These are phyloP conservation scores for Larimichthys crocea DNA, from an alignment of 2,113 vertebrate species.

Conservation along the genomic window DNA sequence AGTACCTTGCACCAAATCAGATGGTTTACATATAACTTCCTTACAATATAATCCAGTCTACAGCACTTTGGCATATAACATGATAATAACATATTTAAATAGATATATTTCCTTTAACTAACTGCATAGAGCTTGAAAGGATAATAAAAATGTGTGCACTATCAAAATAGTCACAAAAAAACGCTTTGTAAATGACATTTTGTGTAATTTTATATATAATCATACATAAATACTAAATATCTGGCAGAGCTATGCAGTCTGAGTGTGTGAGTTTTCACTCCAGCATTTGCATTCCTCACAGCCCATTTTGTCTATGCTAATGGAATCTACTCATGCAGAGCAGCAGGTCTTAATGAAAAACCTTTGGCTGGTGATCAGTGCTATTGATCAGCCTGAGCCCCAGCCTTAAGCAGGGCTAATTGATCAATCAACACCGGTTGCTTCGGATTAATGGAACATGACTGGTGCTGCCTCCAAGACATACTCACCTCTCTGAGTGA, in stretches of 20 bases:
- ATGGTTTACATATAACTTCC: neutral
- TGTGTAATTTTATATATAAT: neutral
- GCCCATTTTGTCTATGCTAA: slow-evolving; percentile 73
- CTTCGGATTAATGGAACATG: slow-evolving; percentile 77
- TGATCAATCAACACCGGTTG: slow-evolving; percentile 80
- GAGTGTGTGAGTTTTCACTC: neutral
- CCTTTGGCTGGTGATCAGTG: slow-evolving; percentile 75
- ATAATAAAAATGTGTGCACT: neutral
- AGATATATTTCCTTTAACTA: neutral
- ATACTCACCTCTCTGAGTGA: slow-evolving; percentile 45
- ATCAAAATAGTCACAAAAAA: neutral
- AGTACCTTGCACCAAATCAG: neutral
- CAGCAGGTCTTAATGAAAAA: slow-evolving; percentile 80
- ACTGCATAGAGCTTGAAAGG: neutral
- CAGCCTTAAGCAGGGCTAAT: slow-evolving; percentile 79
- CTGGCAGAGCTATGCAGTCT: neutral
- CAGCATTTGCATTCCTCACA: slow-evolving; percentile 57
- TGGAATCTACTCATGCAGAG: slow-evolving; percentile 73
- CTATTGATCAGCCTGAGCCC: slow-evolving; percentile 79
- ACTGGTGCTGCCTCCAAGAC: slow-evolving; percentile 52
- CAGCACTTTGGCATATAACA: neutral
- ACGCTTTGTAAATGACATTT: neutral
- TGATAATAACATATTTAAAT: too few species aligned
- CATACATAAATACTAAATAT: neutral
- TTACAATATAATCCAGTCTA: neutral